Conservation (phyloP, 2,113 vertebrate genomes). For the Gyps fulvus region DNA sequence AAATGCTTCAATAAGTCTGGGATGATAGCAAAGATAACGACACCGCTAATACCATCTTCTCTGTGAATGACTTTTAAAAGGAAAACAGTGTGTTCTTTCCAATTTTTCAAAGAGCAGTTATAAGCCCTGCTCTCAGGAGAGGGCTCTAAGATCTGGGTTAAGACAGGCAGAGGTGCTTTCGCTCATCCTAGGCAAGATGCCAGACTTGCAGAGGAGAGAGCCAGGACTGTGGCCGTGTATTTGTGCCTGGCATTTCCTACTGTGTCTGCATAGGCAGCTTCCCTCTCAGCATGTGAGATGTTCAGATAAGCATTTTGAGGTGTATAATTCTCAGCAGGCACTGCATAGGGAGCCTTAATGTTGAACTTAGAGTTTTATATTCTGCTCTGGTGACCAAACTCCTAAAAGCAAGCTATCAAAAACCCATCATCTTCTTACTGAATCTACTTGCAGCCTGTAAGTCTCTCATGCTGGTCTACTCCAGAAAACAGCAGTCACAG, state of each 20-base stretch:
- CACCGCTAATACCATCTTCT: not conserved
- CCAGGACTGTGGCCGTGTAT: not conserved
- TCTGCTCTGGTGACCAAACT: not conserved
- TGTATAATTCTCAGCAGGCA: not conserved
- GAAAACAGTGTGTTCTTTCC: not conserved
- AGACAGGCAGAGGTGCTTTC: not conserved
- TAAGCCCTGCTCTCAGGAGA: not conserved
- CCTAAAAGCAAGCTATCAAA: not conserved
- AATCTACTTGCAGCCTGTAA: not conserved
- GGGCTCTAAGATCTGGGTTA: not conserved
- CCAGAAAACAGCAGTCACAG: not conserved
- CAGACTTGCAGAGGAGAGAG: not conserved
- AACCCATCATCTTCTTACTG: not conserved
- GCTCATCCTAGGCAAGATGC: not conserved
- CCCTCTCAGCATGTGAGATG: not conserved
- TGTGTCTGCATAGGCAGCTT: not conserved
- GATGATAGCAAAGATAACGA: not conserved
- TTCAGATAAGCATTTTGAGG: not conserved
- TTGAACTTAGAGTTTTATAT: constrained; percentile 19
- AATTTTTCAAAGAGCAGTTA: not conserved
- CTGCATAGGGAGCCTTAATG: not conserved
- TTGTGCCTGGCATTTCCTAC: not conserved
- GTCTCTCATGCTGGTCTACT: not conserved
- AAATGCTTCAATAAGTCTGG: not conserved
- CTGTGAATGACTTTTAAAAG: not conserved